A percentile compares a stretch with the other conserved stretches of the same genome.
Evolutionary conservation across 2,888 invertebrate species (phyloP).

Genomic region (Dicyrtomina minuta): DNA sequence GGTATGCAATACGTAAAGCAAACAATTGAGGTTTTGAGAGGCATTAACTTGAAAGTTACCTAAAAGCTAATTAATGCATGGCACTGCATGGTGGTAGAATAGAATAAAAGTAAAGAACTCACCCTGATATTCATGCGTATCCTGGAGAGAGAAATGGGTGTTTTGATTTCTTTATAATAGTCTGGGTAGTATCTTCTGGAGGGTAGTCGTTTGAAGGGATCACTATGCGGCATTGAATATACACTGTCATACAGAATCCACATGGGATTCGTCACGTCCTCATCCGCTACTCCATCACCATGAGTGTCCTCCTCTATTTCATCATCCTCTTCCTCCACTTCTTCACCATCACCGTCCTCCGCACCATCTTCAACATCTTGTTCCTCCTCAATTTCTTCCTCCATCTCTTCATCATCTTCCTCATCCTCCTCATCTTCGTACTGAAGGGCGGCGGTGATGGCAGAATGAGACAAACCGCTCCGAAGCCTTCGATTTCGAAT

Average conservation of each 20-base stretch:
- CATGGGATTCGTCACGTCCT: slow-evolving; percentile 70
- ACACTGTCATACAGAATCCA: slow-evolving; percentile 89
- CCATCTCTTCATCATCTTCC: slow-evolving; percentile 54
- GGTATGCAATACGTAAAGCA: too few relatives aligned
- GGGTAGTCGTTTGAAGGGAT: slow-evolving; percentile 91
- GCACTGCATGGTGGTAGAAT: too few relatives aligned
- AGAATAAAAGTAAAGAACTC: too few relatives aligned
- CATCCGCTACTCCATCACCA: too few relatives aligned
- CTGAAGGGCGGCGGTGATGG: slow-evolving; percentile 64
- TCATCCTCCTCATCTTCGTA: slow-evolving; percentile 63
- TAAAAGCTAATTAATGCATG: too few relatives aligned
- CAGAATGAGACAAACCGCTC: slow-evolving; percentile 62
- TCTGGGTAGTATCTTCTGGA: slow-evolving; percentile 90
- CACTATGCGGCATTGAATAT: slow-evolving; percentile 66
- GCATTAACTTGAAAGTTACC: too few relatives aligned
- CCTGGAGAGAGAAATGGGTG: slow-evolving; percentile 90
- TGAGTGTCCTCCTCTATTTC: too few relatives aligned
- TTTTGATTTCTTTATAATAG: slow-evolving; percentile 95
- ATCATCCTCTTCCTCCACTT: slow-evolving; percentile 54
- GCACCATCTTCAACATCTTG: slow-evolving; percentile 68
- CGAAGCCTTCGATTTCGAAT: slow-evolving; percentile 61
- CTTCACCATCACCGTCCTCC: slow-evolving; percentile 52
- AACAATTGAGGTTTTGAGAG: too few relatives aligned
- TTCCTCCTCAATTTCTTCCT: slow-evolving; percentile 61
- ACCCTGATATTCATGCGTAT: slow-evolving; percentile 77